Percentiles rank a stretch among this genome's conserved stretches.
These are phyloP conservation scores for Phoeniculus purpureus DNA, from an alignment of 2,797 vertebrate species.

Conservation along the genomic window DNA sequence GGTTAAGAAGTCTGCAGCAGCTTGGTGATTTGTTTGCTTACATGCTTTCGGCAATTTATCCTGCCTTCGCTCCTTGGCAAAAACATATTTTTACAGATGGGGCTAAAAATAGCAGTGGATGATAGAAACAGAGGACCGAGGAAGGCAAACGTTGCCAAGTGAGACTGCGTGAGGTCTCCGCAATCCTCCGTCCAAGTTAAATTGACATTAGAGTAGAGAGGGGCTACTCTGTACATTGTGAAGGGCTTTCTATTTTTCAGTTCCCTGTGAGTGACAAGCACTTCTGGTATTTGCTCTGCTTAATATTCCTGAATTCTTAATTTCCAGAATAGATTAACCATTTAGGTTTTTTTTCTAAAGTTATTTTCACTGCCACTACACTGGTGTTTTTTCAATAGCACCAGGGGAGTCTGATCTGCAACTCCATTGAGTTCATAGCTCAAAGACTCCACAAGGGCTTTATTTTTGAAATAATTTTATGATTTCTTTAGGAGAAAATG, in stretches of 20 bases:
- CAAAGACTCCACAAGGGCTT: not conserved
- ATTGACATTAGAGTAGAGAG: not conserved
- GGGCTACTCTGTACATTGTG: not conserved
- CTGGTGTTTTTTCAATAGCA: not conserved
- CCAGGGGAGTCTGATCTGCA: not conserved
- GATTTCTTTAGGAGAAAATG: not conserved
- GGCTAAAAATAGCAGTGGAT: conserved; percentile 45
- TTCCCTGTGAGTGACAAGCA: not conserved
- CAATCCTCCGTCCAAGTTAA: conserved; percentile 13
- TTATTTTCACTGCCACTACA: not conserved
- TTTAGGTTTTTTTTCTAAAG: not conserved
- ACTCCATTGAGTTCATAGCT: not conserved
- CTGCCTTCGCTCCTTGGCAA: conserved; percentile 32
- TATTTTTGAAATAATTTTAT: conserved; percentile 12
- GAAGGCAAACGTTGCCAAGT: conserved; percentile 4
- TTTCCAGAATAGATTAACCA: not conserved
- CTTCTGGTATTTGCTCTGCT: not conserved
- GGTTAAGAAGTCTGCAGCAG: not conserved
- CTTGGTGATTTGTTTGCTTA: conserved; percentile 32
- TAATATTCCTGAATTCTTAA: not conserved
- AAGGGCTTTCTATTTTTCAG: not conserved
- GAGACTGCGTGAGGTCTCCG: conserved; percentile 12
- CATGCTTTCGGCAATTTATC: conserved; percentile 26
- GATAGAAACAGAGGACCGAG: conserved; percentile 19
- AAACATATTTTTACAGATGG: conserved; percentile 57